These are phyloP conservation scores for Sphyrna mokarran DNA, from an alignment of 2,113 vertebrate species.

Conservation along the genomic window DNA sequence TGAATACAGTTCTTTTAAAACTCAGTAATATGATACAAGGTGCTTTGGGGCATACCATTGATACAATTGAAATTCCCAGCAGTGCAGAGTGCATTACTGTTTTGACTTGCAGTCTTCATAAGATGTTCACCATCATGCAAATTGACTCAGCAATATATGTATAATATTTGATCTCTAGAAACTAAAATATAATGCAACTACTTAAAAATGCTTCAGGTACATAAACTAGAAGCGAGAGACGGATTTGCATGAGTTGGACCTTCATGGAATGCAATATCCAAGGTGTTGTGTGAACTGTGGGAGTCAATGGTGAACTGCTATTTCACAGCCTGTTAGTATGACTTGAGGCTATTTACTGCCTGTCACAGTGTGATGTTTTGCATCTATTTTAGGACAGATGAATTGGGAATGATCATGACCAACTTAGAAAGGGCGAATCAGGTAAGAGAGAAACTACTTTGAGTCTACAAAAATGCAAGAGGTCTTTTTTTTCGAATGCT, in stretches of 20 bases:
- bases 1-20: neutral
- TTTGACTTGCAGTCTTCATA: slow-evolving; percentile 11
- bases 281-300: neutral
- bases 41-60: neutral
- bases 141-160: neutral
- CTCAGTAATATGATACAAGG: neutral
- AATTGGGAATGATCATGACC: slow-evolving; percentile 81
- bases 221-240: neutral
- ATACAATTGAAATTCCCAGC: slow-evolving; percentile 22
- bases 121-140: neutral
- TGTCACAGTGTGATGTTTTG: slow-evolving; percentile 35
- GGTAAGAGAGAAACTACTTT: slow-evolving; percentile 61
- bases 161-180: neutral
- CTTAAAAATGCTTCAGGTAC: slow-evolving; percentile 5
- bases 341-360: neutral
- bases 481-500: neutral
- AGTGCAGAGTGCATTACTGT: neutral
- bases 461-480: neutral
- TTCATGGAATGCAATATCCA: neutral
- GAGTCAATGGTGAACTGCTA: neutral
- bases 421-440: slow-evolving; percentile 92
- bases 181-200: neutral
- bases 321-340: neutral
- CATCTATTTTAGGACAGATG: slow-evolving; percentile 72
- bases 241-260: neutral